Evolutionary conservation across 2,113 vertebrate genomes (phyloP).

Genomic region (Macaca nemestrina): DNA sequence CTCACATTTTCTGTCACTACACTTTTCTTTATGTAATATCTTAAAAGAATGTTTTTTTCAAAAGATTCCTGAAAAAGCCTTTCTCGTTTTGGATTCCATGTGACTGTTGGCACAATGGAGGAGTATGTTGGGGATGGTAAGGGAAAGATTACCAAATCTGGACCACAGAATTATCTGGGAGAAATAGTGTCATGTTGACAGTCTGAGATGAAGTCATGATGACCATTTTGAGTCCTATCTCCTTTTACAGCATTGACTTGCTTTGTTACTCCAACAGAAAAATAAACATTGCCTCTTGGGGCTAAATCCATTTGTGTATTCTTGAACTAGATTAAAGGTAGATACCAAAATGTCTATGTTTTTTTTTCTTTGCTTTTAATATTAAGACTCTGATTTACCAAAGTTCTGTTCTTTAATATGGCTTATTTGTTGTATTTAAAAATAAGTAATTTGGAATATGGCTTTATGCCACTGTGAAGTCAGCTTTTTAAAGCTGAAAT

Average conservation of each 20-base stretch:
- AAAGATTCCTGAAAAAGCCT: neutral
- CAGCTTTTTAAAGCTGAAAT: neutral
- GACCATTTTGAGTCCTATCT: slow-evolving; percentile 67
- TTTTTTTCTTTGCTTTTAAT: neutral
- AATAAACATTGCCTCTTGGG: slow-evolving; percentile 33
- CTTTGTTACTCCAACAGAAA: slow-evolving; percentile 64
- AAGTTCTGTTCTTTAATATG: neutral
- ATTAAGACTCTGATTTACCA: neutral
- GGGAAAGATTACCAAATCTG: slow-evolving; percentile 19
- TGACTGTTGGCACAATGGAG: neutral
- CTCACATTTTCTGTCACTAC: neutral
- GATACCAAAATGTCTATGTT: neutral
- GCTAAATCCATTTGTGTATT: slow-evolving; percentile 56
- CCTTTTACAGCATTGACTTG: slow-evolving; percentile 76
- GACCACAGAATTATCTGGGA: slow-evolving; percentile 65
- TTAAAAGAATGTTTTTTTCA: neutral
- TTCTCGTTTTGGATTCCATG: neutral
- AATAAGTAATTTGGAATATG: neutral
- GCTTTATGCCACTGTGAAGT: neutral
- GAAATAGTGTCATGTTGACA: slow-evolving; percentile 71
- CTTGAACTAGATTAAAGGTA: slow-evolving; percentile 6
- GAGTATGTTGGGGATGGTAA: neutral
- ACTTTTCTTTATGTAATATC: neutral
- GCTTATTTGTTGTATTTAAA: neutral
- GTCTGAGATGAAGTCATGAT: slow-evolving; percentile 76